Base-by-base conservation (phyloP, 2,888 invertebrate genomes). In the Epirrhoe tristata region DNA sequence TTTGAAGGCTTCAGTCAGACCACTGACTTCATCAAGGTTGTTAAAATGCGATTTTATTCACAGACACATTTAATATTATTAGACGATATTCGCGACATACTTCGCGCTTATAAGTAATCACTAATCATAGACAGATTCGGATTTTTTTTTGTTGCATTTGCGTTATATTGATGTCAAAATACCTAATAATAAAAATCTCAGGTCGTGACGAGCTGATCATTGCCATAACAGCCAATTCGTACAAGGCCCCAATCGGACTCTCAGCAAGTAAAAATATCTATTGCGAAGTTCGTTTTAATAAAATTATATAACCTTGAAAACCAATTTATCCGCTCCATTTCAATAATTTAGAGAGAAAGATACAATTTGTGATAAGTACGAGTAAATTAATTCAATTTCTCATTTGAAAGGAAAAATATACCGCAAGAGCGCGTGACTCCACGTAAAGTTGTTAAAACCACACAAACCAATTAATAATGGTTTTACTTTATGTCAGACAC, bases 241-340 rank as follows among this genome's bases (percentile, higher is more conserved):
- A 74, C 82, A 84, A 81, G 81, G 81, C 75, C 70, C 70, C 63
- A 34, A 59, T 46, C 46, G 31, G 50, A 32, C 58, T 63, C 61
- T 58, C 63, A 58, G 62, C 63, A 60, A 43, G 46, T 67, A 69
- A 71, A 67, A 70, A 64, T 67, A 66, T 61, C 66, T 56, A 71
- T 77, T 74, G 74, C 74, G 67, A 66, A 51, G 66, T 64, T 66
- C 61, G 56, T 61, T 70, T 70, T 75, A 72, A 74, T 75, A 73
- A 66, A 63, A 58, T 69, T 69, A 70, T 64, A 57, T 65, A 79
- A 80, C 87, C 86, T 86, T 88, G 85, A 78, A 76, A 71, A 74
- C 63, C 66, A 63, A 76, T 73, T 72, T 86, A 85, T 88, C 81
- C 82, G 84, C 86, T 86, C 85, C 81, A 85, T 72, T 88, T 85